These are phyloP conservation scores for Ochropleura leucogaster DNA, from an alignment of 2,888 invertebrate species.

Conservation along the genomic window DNA sequence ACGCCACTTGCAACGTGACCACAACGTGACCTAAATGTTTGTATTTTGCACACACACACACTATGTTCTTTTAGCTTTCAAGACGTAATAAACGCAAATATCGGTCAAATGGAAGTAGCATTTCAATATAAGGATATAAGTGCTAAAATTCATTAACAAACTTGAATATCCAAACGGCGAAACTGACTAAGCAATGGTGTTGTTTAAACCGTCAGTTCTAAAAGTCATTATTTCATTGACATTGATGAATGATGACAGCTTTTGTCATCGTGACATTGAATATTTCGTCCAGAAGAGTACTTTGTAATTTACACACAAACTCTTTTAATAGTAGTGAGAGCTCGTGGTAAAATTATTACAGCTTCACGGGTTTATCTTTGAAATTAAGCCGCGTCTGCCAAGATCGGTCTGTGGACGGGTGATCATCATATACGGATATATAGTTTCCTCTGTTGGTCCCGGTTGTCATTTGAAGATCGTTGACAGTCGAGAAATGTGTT, in stretches of 20 bases:
- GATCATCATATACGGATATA: no score
- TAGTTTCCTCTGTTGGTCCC: no score
- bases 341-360: no score
- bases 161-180: slow-evolving; percentile 4
- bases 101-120: neutral
- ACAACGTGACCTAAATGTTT: slow-evolving; percentile 70
- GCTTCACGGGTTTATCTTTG: no score
- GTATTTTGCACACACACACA: slow-evolving; percentile 30
- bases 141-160: slow-evolving; percentile 25
- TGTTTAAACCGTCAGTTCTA: no score
- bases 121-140: accelerated
- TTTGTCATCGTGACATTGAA: neutral
- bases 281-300: neutral
- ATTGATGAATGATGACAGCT: slow-evolving; percentile 1
- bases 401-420: no score
- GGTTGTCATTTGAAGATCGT: no score
- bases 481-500: no score
- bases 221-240: no score
- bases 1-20: slow-evolving; percentile 92
- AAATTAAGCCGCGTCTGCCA: no score
- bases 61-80: neutral
- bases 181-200: neutral
- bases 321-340: no score
- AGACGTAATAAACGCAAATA: slow-evolving; percentile 22
- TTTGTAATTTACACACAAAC: no score